A percentile compares a stretch with the other conserved stretches of the same genome.
Conservation (phyloP, 2,113 vertebrate genomes). For the Oreocharis arfaki region DNA sequence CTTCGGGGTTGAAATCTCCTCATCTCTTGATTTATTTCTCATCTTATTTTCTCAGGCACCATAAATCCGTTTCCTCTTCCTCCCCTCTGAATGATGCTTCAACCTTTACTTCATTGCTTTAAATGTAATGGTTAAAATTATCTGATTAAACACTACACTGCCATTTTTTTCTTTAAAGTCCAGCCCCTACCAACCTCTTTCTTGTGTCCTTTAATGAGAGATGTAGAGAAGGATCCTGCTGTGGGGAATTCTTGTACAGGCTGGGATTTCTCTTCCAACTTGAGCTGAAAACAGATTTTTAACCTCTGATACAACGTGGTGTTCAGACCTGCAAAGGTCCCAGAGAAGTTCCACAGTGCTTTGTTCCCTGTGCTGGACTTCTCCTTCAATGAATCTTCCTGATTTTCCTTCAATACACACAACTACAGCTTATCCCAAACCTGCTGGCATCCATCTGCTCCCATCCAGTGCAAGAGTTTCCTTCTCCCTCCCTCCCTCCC, state of each 20-base stretch:
- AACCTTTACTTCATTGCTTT: background rate
- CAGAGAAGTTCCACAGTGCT: background rate
- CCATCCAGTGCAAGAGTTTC: background rate
- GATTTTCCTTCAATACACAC: background rate
- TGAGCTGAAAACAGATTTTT: background rate
- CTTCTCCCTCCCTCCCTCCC: background rate
- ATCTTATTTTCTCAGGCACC: background rate
- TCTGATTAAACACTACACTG: fast-evolving
- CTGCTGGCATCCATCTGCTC: background rate
- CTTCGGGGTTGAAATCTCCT: background rate
- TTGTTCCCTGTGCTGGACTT: background rate
- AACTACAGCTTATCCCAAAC: background rate
- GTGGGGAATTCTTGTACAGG: background rate
- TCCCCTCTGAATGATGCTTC: background rate
- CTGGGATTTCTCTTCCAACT: background rate
- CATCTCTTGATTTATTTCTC: background rate
- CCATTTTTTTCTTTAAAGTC: background rate
- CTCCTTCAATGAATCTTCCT: background rate
- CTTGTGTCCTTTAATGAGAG: background rate
- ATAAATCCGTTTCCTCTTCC: background rate
- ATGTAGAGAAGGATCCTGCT: background rate
- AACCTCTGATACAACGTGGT: fast-evolving
- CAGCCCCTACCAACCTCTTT: background rate
- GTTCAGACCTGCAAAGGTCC: background rate
- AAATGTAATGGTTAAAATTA: background rate